Evolutionary conservation across 2,797 vertebrate species (phyloP), one percentile per base, ranked within the genome.

Genomic region (Gila robusta): DNA sequence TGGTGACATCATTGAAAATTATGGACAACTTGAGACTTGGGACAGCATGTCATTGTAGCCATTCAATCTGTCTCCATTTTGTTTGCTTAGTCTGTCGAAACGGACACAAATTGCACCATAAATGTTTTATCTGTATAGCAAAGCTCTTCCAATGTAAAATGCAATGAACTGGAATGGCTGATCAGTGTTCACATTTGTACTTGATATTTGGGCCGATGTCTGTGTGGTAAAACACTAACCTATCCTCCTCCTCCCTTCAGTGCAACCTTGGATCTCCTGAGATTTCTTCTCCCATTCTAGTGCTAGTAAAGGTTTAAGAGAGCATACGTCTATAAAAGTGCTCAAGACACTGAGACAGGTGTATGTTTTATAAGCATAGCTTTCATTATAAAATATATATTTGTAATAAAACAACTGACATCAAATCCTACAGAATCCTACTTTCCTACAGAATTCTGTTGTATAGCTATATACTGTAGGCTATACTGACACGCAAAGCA

Each of bases 321-420:
- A 86, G 89, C 81, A 82, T 87, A 89, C 8, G 21, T 87, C 90
- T 84, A 54, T 93, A 89, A 93, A 93, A 91, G 54, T 78, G 84
- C 78, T 90, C 88, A 90, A 89, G 88, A 89, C 59, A 79, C 35
- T 89, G 89, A 85, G 81, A 78, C 73, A 71, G 66, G 70, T 90
- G 83, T 90, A 56, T 77, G 76, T 89, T 90, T 88, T 83, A 90
- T n/a, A 78, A 66, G 82, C 62, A 54, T 84, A 91, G 32, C 69
- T 90, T 91, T 89, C 90, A 86, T 90, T 89, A 89, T 49, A 82
- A 90, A 90, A 83, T 86, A 54, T 91, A 93, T 86, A 82, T 88
- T 88, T 90, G 73, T 88, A 90, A 91, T 90, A 89, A 89, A 92
- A 92, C 7, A 56, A 80, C 4, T 83, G 82, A 86, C 87, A 87